phyloP scores from a whole-genome alignment of 2,113 vertebrate species.

The Ceyx melanurus region DNA sequence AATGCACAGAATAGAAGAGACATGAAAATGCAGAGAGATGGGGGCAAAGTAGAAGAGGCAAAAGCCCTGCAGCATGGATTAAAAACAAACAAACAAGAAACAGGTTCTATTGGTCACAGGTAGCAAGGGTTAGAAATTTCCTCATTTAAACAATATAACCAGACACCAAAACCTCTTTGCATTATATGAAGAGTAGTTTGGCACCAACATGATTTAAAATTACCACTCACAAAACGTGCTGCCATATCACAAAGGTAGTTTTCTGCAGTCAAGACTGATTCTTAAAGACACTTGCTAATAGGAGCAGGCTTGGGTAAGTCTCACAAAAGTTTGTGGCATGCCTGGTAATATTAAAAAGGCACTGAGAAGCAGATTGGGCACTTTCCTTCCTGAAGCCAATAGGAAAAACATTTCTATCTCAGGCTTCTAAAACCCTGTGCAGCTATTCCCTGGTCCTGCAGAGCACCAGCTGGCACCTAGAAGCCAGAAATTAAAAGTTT shows the following conservation, averaged over 20 bases:
- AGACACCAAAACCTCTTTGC: background rate
- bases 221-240: background rate
- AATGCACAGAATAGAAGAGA: background rate
- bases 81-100: background rate
- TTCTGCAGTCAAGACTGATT: background rate
- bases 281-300: accelerated
- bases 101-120: background rate
- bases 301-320: background rate
- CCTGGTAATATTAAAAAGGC: background rate
- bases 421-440: background rate
- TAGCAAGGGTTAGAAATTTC: background rate
- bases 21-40: background rate
- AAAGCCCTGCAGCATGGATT: background rate
- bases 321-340: background rate
- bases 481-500: background rate
- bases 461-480: background rate
- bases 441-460: background rate
- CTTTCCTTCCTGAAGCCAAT: background rate
- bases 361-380: background rate
- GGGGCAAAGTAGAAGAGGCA: background rate
- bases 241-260: background rate
- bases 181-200: background rate
- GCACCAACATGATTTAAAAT: background rate
- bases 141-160: background rate
- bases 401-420: background rate